Evolutionary conservation across 2,113 vertebrate genomes (phyloP), one percentile per base, ranked within the genome.

Genomic region (Rhipidura dahli): DNA sequence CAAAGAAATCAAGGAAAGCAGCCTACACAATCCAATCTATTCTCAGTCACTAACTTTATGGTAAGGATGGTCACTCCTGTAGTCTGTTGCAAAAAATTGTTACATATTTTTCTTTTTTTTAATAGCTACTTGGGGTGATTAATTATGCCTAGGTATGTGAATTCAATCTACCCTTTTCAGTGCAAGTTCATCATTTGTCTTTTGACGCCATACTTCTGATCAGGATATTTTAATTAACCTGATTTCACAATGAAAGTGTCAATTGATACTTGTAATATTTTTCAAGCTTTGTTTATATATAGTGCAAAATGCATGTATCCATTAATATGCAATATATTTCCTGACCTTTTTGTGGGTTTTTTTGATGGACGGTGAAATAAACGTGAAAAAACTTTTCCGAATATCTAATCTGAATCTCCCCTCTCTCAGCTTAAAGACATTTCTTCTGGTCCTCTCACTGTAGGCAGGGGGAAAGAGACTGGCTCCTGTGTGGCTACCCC

Each of bases 11-110:
- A 27, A 82, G 9, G 15, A 79, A 90, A 89, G 53, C 19, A 81
- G 42, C 2, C 11, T 37, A 9, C 45, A 57, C 11, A 91, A 49
- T 59, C 14, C 30, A 35, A 12, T 14, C 11, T 66, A 42, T 63
- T 59, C 21, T 42, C 28, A 76, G 33, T 50, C 2, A 0, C 27
- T 63, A 63, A 83, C 4, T 50, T 54, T 27, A 47, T 0, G 0
- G 35, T 27, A 71, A 78, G 47, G 82, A 71, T 0, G 0, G 24
- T 71, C 44, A 56, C 21, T 68, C 83, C 51, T 20, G 9, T 18
- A 66, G 14, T 13, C 20, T 66, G 4, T 39, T 66, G 57, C 16
- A 60, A 82, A 81, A 39, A 90, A 71, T 23, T 83, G 35, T 44
- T 83, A 37, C 37, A 20, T 23, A 59, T 31, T 63, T 84, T 10